Base-by-base conservation (phyloP, 1,140 invertebrate genomes). In the Ridgeia piscesae region DNA sequence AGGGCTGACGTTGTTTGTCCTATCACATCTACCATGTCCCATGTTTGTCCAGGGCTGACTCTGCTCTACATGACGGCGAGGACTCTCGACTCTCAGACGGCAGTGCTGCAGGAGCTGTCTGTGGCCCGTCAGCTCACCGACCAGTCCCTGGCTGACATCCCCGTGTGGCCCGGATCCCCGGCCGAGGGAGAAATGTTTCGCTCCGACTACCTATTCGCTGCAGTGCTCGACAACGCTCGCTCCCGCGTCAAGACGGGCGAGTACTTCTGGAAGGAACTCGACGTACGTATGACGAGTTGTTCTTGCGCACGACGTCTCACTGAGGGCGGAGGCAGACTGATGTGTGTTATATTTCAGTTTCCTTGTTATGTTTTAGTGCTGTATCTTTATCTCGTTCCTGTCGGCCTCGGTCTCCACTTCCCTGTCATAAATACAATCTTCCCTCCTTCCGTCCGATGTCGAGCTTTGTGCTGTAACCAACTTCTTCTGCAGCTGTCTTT, bases 241-340 rank as follows among this genome's bases (percentile, higher is more conserved):
- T 77, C 34, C 33, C 35, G 33, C 34, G 92, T 93, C 92, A 93
- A 92, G 50, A 33, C 77, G 21, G 92, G 92, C 92, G 90, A 93
- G 91, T 93, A 93, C 48, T 93, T 93, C 90, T 92, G 92, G 93
- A 91, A 93, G 27, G 92, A 93, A 89, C 88, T 93, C 89, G 33
- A 77, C 27, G 58, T 77, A 31, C 27, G 58, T 77, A 77, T 77
- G 27, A 77, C 27, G 17, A 77, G 58, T 42, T 6, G 42, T 42
- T 42, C 42, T 11, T 42, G n/a, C n/a, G n/a, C n/a, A n/a, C n/a
- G n/a, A n/a, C n/a, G n/a, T n/a, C n/a, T n/a, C n/a, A n/a, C n/a
- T n/a, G n/a, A n/a, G n/a, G n/a, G n/a, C n/a, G n/a, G n/a, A n/a
- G n/a, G n/a, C n/a, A n/a, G n/a, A n/a, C n/a, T n/a, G n/a, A n/a